Base-by-base conservation (phyloP, 1,140 invertebrate genomes). In the Spodoptera frugiperda region DNA sequence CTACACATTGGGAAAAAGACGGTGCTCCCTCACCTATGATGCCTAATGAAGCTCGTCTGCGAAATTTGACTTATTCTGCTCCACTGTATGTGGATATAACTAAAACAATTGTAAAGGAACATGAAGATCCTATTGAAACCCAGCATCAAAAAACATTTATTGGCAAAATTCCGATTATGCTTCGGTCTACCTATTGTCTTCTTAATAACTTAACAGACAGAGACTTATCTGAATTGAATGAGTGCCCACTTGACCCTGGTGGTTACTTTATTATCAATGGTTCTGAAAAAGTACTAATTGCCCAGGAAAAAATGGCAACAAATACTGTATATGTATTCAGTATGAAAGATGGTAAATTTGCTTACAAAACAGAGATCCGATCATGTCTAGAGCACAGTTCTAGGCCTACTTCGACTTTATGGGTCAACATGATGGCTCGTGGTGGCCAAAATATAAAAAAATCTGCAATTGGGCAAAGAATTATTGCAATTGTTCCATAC, bases 1-100 rank as follows among this genome's bases (percentile, higher is more conserved):
- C 99, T 6, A 99, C 99, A 10, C 99, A 99, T 95, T 99, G 99
- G 99, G 99, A 99, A 93, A 99, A 99, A 95, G 99, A 99, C 95
- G 99, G 99, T 90, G 98, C 98, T 0, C 98, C 98, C 30, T 98
- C 97, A 78, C 98, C 98, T 75, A 99, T 99, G 98, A 99, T 99
- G 99, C 99, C 99, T 11, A 99, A 99, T 92, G 99, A 99, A 95
- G 99, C 98, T 14, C 95, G 98, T 76, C 91, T 98, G 67, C 95
- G 97, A 70, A 98, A 98, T 94, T 94, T 98, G 8, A 99, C 98
- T 0, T 99, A 99, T 92, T 99, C 99, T 5, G 99, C 99, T 10
- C 99, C 99, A 0, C 94, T 99, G 0, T 99, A 99, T 94, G 99
- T 99, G 0, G 99, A 99, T 90, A 99, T 99, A 61, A 98, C 98